phyloP scores from a whole-genome alignment of 1,140 invertebrate species.

The Lethrus apterus region DNA sequence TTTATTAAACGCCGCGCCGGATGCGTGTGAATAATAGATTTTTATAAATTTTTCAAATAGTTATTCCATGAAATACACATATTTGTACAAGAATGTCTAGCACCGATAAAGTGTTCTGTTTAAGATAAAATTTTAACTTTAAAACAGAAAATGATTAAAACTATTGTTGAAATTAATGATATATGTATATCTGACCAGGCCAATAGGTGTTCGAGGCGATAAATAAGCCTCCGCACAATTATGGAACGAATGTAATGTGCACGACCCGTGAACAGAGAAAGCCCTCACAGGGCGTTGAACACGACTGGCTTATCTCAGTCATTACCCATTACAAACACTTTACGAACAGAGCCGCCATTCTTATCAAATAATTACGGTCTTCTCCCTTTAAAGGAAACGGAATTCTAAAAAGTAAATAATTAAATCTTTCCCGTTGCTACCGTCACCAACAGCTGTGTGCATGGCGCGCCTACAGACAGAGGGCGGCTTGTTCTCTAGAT shows the following conservation, averaged over 20 bases:
- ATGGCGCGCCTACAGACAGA: constrained; percentile 18
- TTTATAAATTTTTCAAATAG: too few species aligned
- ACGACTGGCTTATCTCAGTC: constrained; percentile 12
- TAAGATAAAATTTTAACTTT: too few species aligned
- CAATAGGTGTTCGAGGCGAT: too few species aligned
- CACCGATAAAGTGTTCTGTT: too few species aligned
- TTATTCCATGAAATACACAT: too few species aligned
- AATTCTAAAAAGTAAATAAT: constrained; percentile 25
- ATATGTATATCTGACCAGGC: too few species aligned
- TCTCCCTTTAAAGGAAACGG: constrained; percentile 20
- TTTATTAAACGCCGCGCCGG: too few species aligned
- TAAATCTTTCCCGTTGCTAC: constrained; percentile 23
- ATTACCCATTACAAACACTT: constrained; percentile 25
- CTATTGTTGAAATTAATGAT: too few species aligned
- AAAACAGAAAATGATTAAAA: too few species aligned
- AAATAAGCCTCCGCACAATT: background rate
- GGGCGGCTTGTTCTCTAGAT: constrained; percentile 25
- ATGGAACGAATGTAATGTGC: background rate
- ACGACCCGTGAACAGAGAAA: background rate
- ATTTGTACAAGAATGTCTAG: too few species aligned
- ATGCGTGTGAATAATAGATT: too few species aligned
- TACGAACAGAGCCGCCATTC: constrained; percentile 23
- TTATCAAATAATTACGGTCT: constrained; percentile 27
- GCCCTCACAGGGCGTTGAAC: constrained; percentile 10
- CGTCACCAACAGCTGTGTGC: constrained; percentile 19